These are phyloP conservation scores for Anhinga rufa DNA, from an alignment of 2,113 vertebrate genomes.

Conservation along the genomic window DNA sequence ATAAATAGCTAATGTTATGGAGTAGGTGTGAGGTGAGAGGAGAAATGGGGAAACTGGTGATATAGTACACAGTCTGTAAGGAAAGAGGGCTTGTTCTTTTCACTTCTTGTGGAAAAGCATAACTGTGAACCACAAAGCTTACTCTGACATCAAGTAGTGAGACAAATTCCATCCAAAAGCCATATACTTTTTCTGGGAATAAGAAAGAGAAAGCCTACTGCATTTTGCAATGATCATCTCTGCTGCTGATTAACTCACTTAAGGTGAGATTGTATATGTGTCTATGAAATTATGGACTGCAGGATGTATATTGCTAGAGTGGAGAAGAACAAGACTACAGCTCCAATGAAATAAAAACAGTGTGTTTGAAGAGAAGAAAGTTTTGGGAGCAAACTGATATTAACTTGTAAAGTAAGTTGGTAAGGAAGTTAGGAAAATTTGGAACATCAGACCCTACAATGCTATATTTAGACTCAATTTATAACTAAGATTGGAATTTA, in stretches of 20 bases:
- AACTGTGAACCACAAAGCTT: background rate
- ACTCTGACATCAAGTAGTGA: background rate
- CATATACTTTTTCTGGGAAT: background rate
- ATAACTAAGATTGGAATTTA: background rate
- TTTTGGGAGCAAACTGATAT: background rate
- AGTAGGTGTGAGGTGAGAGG: background rate
- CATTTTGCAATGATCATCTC: background rate
- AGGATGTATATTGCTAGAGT: background rate
- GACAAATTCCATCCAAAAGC: background rate
- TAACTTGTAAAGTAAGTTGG: background rate
- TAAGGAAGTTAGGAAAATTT: background rate
- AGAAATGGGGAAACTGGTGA: background rate
- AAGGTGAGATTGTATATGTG: background rate
- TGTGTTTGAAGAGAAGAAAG: background rate
- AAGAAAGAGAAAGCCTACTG: background rate
- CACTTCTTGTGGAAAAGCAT: background rate
- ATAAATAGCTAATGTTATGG: background rate
- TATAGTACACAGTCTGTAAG: background rate
- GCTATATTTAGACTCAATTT: background rate
- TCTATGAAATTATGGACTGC: background rate
- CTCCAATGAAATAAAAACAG: background rate
- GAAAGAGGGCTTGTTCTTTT: background rate
- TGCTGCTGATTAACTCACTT: background rate
- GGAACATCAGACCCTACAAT: background rate
- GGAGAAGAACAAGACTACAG: background rate